Conservation (phyloP, 2,113 vertebrate species). For the Leucopsar rothschildi region DNA sequence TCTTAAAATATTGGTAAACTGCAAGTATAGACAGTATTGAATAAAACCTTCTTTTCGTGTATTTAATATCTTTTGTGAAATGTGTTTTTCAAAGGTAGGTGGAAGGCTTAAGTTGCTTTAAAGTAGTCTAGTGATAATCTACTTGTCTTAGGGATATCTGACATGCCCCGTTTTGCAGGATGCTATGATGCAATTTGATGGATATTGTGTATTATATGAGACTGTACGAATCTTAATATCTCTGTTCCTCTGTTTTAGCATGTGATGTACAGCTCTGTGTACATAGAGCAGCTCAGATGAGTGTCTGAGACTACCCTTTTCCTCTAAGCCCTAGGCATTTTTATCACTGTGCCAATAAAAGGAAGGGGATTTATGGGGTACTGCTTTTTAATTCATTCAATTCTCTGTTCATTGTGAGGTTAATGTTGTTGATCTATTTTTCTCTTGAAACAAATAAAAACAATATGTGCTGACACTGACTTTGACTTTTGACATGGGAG, state of each 20-base stretch:
- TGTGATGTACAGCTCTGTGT: constrained; percentile 56
- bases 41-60: background rate
- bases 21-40: background rate
- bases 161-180: background rate
- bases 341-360: constrained; percentile 81
- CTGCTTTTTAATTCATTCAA: constrained; percentile 83
- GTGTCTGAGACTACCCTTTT: constrained; percentile 59
- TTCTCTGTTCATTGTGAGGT: constrained; percentile 80
- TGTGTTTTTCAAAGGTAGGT: background rate
- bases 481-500: constrained; percentile 78
- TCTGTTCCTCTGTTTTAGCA: constrained; percentile 57
- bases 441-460: constrained; percentile 82
- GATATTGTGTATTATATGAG: constrained; percentile 30
- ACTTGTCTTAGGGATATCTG: background rate
- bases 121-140: background rate
- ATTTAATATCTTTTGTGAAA: background rate
- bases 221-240: constrained; percentile 39
- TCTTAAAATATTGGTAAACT: background rate
- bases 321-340: constrained; percentile 71
- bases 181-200: constrained; percentile 25
- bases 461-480: constrained; percentile 76
- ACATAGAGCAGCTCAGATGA: constrained; percentile 10
- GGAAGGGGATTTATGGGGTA: constrained; percentile 75
- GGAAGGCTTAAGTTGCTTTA: background rate
- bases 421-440: constrained; percentile 81